Base-by-base conservation (phyloP, 1,140 invertebrate genomes). In the Cherax quadricarinatus region DNA sequence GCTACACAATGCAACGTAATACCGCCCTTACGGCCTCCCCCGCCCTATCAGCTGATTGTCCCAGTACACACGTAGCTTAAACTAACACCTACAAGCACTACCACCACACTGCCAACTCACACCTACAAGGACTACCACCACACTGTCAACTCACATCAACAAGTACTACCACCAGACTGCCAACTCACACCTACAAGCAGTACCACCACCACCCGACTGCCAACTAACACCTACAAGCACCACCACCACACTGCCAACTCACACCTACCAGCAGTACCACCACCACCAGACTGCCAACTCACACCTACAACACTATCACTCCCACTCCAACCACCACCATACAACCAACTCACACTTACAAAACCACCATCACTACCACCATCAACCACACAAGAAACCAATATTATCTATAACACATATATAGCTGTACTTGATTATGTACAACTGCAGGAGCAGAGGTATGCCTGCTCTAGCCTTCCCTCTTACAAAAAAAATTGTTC, bases 41-140 rank as follows among this genome's bases (percentile, higher is more conserved):
- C 41, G 14, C 49, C 53, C 30, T 81, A 91, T 86, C 84, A 91
- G 84, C 83, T 91, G 89, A 91, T 81, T 62, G 57, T 73, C n/a
- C 53, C 24, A 51, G 57, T 53, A 78, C 62, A 57, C 30, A 51
- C 86, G 18, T 60, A 48, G 73, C 75, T 87, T 57, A 79, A 48
- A 87, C 9, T 78, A 49, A 79, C 70, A 51, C 53, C 70, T 57
- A 87, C 48, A 79, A 41, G 5, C 66, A 21, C 82, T 12, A 10
- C 16, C n/a, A 30, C 82, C 57, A 7, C 41, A 16, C 10, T 21
- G 21, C 16, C 82, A 60, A 30, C 82, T 16, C 82, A 57, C 49
- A 83, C 57, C 9, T 16, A 60, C 57, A 16, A 3, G 30, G 0
- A 41, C 30, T 41, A 41, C 30, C 30, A 41, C 30, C 30, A 60